Evolutionary conservation across 2,888 invertebrate genomes (phyloP).

Genomic region (Drosophila fungiperda): DNA sequence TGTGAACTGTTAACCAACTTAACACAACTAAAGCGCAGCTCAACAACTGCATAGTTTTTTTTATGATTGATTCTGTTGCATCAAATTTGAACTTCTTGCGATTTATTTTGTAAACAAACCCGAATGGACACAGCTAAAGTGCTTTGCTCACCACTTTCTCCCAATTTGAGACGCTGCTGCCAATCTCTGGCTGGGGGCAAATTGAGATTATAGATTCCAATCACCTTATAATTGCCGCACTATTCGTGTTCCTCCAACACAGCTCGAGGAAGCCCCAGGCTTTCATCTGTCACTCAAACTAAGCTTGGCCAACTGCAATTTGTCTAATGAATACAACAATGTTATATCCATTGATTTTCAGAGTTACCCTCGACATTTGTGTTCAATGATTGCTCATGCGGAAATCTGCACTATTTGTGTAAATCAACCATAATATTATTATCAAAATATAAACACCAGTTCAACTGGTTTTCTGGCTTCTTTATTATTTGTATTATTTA

Average conservation of each 20-base stretch:
- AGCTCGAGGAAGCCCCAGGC: slow-evolving; percentile 38
- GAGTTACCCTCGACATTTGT: slow-evolving; percentile 44
- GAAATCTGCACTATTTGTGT: slow-evolving; percentile 51
- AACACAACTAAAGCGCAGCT: not conserved
- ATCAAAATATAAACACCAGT: slow-evolving; percentile 33
- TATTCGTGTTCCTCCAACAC: slow-evolving; percentile 38
- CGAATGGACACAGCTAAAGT: slow-evolving; percentile 14
- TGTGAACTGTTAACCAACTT: no score
- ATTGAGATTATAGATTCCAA: slow-evolving; percentile 58
- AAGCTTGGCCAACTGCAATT: slow-evolving; percentile 16
- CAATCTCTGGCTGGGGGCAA: slow-evolving; percentile 42
- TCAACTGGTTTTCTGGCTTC: slow-evolving; percentile 44
- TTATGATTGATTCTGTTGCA: not conserved
- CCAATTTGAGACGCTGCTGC: slow-evolving; percentile 42
- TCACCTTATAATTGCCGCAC: slow-evolving; percentile 50
- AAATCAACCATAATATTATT: slow-evolving; percentile 7
- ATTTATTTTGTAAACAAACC: slow-evolving; percentile 4
- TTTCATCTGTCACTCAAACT: slow-evolving; percentile 41
- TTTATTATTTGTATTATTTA: slow-evolving; percentile 3
- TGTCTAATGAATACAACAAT: slow-evolving; percentile 49
- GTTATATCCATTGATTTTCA: slow-evolving; percentile 28
- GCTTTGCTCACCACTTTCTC: slow-evolving; percentile 51
- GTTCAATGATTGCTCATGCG: slow-evolving; percentile 31
- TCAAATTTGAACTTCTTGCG: slow-evolving; percentile 27
- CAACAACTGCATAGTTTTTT: not conserved